Conservation (phyloP, 2,797 vertebrate genomes). For the Myiothlypis coronata region DNA sequence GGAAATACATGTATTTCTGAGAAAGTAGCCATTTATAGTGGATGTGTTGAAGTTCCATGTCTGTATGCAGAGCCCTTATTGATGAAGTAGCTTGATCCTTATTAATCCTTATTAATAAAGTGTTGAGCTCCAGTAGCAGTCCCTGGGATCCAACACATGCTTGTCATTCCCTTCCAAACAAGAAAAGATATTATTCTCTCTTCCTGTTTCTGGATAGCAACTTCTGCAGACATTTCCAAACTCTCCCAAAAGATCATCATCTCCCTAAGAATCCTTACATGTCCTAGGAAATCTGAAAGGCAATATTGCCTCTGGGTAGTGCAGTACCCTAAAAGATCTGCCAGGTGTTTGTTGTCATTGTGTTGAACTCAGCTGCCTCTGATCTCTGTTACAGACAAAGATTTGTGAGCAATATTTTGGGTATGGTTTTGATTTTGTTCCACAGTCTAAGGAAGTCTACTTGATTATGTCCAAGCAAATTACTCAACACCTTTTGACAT, state of each 20-base stretch:
- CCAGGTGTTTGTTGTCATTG: accelerated
- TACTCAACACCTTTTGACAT: not conserved
- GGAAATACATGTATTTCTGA: not conserved
- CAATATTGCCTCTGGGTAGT: not conserved
- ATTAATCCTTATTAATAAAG: not conserved
- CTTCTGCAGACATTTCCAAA: not conserved
- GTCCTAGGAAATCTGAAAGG: not conserved
- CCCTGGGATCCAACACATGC: not conserved
- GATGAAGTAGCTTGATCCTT: not conserved
- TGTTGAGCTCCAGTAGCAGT: not conserved
- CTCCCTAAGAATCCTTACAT: not conserved
- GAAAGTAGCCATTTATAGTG: not conserved
- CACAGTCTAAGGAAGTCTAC: no score
- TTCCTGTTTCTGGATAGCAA: not conserved
- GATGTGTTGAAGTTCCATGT: not conserved
- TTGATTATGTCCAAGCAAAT: not conserved
- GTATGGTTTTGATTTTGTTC: not conserved
- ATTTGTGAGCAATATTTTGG: not conserved
- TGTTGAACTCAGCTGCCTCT: not conserved
- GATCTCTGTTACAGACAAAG: not conserved
- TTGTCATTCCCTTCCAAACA: not conserved
- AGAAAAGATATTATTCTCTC: not conserved
- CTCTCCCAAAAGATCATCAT: not conserved
- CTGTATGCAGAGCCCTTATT: not conserved
- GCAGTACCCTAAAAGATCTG: not conserved